A percentile compares a stretch with the other conserved stretches of the same genome.
phyloP scores from a whole-genome alignment of 2,113 vertebrate species.

The Notiomystis cincta region DNA sequence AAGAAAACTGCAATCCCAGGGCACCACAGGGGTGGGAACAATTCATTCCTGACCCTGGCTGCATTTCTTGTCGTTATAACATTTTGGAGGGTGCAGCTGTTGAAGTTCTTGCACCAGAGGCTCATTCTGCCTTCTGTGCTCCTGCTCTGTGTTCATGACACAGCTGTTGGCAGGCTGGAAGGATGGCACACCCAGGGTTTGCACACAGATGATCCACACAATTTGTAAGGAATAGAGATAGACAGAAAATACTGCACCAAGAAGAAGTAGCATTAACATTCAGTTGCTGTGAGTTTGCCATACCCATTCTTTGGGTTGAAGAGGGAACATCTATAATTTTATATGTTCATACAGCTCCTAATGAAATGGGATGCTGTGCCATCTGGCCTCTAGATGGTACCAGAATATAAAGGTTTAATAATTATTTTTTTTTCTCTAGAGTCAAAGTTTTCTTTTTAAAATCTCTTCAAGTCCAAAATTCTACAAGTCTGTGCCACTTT shows the following conservation, averaged over 20 bases:
- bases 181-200: neutral
- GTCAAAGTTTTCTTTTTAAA: neutral
- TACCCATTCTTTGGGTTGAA: neutral
- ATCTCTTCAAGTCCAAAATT: neutral
- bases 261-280: neutral
- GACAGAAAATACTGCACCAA: neutral
- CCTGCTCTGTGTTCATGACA: neutral
- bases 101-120: neutral
- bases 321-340: neutral
- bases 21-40: neutral
- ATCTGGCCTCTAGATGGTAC: slow-evolving; percentile 57
- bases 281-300: neutral
- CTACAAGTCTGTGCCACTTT: neutral
- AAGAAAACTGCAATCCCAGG: neutral
- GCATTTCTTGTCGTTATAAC: neutral
- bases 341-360: neutral
- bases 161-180: neutral
- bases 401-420: slow-evolving; percentile 45
- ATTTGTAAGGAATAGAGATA: neutral
- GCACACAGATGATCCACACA: neutral
- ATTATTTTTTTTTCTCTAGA: neutral
- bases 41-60: fast-evolving
- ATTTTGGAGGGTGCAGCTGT: neutral
- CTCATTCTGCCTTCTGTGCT: neutral
- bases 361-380: neutral